Base-by-base conservation (phyloP, 2,888 invertebrate species). In the Ormia ochracea region DNA sequence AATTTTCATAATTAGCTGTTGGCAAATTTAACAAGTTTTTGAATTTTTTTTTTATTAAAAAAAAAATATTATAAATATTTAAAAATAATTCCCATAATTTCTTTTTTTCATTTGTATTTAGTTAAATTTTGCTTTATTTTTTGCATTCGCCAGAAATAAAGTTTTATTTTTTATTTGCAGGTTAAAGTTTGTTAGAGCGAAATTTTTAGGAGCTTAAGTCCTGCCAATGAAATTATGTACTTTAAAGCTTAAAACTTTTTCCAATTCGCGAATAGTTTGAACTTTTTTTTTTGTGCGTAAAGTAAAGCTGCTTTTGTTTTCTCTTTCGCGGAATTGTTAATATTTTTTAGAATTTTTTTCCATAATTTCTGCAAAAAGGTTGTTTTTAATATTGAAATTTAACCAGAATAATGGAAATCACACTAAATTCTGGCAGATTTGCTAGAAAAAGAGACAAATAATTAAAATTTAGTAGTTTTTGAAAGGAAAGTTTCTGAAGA, bases 181-280 rank as follows among this genome's bases (percentile, higher is more conserved):
- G 21, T 74, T 28, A 21, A 74, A 65, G 14, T 56, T 74, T 61
- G n/a, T 4, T 26, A n/a, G n/a, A n/a, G 21, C 28, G 31, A n/a
- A 3, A 4, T 38, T 36, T 48, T 50, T n/a, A 54, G 33, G 23
- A 48, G 28, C 59, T 63, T 73, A 73, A 63, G 68, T 78, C 56
- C 45, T 61, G 21, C 1, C 73, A 78, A 78, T 73, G 36, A 63
- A 78, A 73, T 73, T 73, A 73, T 68, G 41, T 56, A 56, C 68
- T 66, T 73, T 56, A 14, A 73, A 48, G 72, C 63, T 78, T 41
- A 48, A 73, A 73, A 73, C 56, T 78, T 73, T 77, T 70, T 26
- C 23, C 4, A 33, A 59, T 38, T 65, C 56, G 6, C 7, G 4
- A 28, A 59, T 2, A 38, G 26, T 52, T n/a, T 26, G 17, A 17